Conservation (phyloP, 2,888 invertebrate genomes). For the Pyrocoelia pectoralis region DNA sequence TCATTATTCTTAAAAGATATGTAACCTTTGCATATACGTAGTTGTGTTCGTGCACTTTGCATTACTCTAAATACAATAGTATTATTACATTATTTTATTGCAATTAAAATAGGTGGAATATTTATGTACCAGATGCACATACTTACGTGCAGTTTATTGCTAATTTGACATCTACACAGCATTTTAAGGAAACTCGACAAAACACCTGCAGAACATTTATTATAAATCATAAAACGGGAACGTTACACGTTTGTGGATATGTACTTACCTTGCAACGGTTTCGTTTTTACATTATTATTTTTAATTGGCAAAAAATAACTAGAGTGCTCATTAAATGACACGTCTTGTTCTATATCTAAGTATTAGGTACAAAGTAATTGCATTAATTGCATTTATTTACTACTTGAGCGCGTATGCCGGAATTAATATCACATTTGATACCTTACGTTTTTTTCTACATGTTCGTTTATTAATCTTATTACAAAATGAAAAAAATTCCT, state of each 20-base stretch:
- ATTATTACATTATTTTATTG: neutral
- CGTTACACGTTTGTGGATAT: constrained; percentile 20
- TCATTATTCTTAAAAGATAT: constrained; percentile 20
- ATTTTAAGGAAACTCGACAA: constrained; percentile 13
- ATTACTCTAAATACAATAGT: constrained; percentile 19
- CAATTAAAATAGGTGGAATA: constrained; percentile 1
- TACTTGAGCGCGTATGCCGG: constrained; percentile 1
- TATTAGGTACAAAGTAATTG: constrained; percentile 3
- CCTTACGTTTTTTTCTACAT: neutral
- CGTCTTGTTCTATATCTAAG: constrained; percentile 2
- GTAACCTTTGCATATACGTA: constrained; percentile 16
- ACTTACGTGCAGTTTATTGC: constrained; percentile 13
- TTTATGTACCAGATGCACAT: constrained; percentile 16
- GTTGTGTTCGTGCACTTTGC: constrained; percentile 19
- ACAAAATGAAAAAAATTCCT: too few species aligned
- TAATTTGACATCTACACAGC: constrained; percentile 19
- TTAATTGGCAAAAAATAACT: constrained; percentile 26
- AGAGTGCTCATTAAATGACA: neutral
- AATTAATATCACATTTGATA: neutral
- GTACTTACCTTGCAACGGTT: constrained; percentile 17
- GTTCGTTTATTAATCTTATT: too few species aligned
- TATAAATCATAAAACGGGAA: constrained; percentile 32
- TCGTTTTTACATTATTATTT: constrained; percentile 23
- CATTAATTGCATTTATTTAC: constrained; percentile 8
- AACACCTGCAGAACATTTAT: constrained; percentile 30